A percentile compares a stretch with the other conserved stretches of the same genome.
Evolutionary conservation across 2,113 vertebrate genomes (phyloP).

Genomic region (Sapayoa aenigma): DNA sequence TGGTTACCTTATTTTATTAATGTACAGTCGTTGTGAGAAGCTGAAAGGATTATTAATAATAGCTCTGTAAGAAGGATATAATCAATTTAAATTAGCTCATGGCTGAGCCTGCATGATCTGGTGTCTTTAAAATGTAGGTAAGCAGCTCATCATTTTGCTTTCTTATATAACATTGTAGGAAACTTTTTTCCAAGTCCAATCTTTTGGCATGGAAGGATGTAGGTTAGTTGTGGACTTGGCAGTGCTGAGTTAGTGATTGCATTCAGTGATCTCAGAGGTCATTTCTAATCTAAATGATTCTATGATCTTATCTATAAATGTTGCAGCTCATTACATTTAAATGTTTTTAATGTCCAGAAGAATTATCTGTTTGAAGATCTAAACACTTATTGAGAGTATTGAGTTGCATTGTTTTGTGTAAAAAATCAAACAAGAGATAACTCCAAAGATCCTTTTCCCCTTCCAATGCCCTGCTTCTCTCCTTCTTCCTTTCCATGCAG

Average conservation of each 20-base stretch:
- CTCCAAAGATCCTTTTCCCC: not conserved
- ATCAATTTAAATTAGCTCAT: constrained; percentile 53
- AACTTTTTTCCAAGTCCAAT: not conserved
- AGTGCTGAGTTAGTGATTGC: not conserved
- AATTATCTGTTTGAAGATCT: not conserved
- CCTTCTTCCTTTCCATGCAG: not conserved
- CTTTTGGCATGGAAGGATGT: not conserved
- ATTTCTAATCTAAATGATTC: not conserved
- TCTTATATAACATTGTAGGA: not conserved
- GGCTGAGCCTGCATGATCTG: not conserved
- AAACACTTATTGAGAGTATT: not conserved
- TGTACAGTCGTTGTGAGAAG: not conserved
- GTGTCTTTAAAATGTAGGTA: not conserved
- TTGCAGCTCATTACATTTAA: not conserved
- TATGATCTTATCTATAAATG: not conserved
- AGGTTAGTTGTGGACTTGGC: not conserved
- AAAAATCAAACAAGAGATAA: not conserved
- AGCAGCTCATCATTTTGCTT: constrained; percentile 23
- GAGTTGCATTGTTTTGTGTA: not conserved
- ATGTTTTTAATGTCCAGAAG: not conserved
- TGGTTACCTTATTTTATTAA: constrained; percentile 13
- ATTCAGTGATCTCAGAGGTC: not conserved
- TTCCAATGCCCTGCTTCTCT: not conserved
- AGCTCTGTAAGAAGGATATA: constrained; percentile 20
- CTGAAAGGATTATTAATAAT: constrained; percentile 29